Percentiles rank a stretch among this genome's conserved stretches.
Conservation (phyloP, 1,140 invertebrate genomes). For the Elysia chlorotica region DNA sequence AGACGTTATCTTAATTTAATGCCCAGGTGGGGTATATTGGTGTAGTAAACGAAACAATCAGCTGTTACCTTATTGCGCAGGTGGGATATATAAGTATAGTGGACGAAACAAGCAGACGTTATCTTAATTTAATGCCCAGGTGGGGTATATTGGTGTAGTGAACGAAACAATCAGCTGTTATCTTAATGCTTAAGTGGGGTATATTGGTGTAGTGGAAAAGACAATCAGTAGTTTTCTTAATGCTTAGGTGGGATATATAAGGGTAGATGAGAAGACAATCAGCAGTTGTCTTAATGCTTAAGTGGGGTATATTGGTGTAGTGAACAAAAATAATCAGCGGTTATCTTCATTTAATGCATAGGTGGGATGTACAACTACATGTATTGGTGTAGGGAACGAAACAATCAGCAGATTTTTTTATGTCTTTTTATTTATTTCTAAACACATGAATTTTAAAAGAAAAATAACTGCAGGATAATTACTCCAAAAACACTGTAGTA, state of each 20-base stretch:
- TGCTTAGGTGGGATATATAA: neutral
- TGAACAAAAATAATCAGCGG: conserved; percentile 42
- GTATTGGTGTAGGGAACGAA: too few species aligned
- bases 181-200: conserved; percentile 32
- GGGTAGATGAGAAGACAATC: conserved; percentile 37
- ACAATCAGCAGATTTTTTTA: conserved; percentile 74
- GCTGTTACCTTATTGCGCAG: conserved; percentile 61
- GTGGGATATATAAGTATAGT: too few species aligned
- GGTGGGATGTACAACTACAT: too few species aligned
- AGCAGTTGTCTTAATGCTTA: conserved; percentile 61
- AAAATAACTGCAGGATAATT: too few species aligned
- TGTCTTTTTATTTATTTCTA: too few species aligned
- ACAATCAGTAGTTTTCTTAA: conserved; percentile 72
- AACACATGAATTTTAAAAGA: too few species aligned
- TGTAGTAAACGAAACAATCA: conserved; percentile 37
- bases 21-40: neutral
- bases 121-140: conserved; percentile 67
- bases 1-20: conserved; percentile 63
- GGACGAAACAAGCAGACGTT: conserved; percentile 70
- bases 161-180: conserved; percentile 59
- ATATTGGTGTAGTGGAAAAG: too few species aligned
- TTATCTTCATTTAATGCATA: too few species aligned
- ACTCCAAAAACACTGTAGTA: too few species aligned
- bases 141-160: conserved; percentile 26
- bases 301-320: too few species aligned